Conservation (phyloP, 2,888 invertebrate species). For the Nomada hirtipes region DNA sequence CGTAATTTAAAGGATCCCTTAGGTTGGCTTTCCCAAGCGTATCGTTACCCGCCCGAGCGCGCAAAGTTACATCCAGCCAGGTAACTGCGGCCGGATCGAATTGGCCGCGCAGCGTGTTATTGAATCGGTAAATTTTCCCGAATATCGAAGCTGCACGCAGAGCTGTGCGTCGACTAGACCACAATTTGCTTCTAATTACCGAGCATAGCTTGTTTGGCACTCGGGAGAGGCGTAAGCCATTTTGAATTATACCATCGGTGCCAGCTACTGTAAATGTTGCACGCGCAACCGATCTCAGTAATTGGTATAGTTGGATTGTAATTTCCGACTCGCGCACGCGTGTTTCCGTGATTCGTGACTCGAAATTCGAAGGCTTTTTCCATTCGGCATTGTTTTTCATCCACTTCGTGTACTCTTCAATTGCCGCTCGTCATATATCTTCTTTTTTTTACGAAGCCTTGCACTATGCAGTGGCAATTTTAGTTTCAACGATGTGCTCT, state of each 20-base stretch:
- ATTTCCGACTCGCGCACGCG: slow-evolving; percentile 17
- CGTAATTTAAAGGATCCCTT: slow-evolving; percentile 4
- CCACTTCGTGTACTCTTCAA: no score
- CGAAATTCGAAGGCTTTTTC: background rate
- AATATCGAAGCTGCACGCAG: slow-evolving; percentile 8
- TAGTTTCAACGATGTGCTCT: no score
- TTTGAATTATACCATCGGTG: slow-evolving; percentile 41
- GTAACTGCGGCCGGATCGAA: slow-evolving; percentile 1
- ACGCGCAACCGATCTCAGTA: slow-evolving; percentile 31
- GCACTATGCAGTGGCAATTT: no score
- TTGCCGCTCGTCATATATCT: no score
- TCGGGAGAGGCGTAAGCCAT: slow-evolving; percentile 3
- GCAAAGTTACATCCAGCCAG: background rate
- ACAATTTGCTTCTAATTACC: slow-evolving; percentile 41
- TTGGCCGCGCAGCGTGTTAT: slow-evolving; percentile 22
- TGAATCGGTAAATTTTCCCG: slow-evolving; percentile 44
- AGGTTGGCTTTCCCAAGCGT: slow-evolving; percentile 2
- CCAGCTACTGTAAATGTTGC: slow-evolving; percentile 36
- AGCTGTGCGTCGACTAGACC: background rate
- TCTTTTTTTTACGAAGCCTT: no score
- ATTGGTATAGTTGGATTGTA: slow-evolving; percentile 39
- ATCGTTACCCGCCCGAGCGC: background rate
- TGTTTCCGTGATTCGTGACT: slow-evolving; percentile 19
- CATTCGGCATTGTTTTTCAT: background rate
- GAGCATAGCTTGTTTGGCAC: slow-evolving; percentile 17